Percentiles rank a stretch among this genome's conserved stretches.
phyloP scores from a whole-genome alignment of 2,888 invertebrate genomes.

The Drosophila mulleri region DNA sequence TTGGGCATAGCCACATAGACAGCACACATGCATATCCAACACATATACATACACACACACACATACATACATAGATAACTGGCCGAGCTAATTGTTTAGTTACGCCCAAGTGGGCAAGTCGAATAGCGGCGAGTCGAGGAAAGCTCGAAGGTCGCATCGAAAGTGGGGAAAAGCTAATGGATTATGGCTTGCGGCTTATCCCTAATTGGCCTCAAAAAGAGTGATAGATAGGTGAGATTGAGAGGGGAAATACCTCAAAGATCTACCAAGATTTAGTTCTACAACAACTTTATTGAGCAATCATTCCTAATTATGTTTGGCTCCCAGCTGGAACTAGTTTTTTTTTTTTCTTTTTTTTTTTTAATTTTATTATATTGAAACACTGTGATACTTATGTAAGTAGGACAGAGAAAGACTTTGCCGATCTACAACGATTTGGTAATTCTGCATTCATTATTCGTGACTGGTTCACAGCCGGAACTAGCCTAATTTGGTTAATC shows the following conservation, averaged over 20 bases:
- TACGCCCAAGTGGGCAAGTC: conserved; percentile 52
- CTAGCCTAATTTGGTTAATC: background rate
- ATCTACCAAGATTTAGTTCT: background rate
- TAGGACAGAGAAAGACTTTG: no score
- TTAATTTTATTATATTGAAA: no score
- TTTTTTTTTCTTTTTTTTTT: no score
- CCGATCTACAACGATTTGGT: no score
- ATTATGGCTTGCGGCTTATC: conserved; percentile 2
- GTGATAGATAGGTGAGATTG: no score
- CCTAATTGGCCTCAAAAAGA: conserved; percentile 6
- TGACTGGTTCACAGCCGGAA: background rate
- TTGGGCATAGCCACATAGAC: conserved; percentile 24
- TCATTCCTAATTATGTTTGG: background rate
- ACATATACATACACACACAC: background rate
- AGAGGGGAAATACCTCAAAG: background rate
- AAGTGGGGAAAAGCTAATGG: conserved; percentile 17
- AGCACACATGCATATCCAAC: no score
- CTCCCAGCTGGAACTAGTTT: no score
- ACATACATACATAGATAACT: background rate
- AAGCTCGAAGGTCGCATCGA: conserved; percentile 36
- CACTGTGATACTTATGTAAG: no score
- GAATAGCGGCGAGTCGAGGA: conserved; percentile 26
- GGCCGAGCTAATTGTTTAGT: conserved; percentile 37
- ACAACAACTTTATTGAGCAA: background rate
- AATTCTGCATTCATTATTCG: no score